Evolutionary conservation across 2,113 vertebrate species (phyloP), one percentile per base, ranked within the genome.

Genomic region (Sander lucioperca): DNA sequence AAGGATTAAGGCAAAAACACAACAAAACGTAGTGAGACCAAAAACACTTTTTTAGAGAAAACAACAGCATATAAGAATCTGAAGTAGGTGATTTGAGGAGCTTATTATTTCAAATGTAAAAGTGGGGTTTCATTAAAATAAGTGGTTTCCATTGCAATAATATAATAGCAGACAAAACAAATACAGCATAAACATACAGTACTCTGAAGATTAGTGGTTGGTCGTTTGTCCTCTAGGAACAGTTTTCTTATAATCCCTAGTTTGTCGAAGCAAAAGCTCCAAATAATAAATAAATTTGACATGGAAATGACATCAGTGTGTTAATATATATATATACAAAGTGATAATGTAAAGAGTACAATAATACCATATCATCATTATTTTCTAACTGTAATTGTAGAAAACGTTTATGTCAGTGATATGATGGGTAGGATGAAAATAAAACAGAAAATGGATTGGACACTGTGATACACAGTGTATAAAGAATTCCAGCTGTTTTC

Each of bases 1-100:
- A 21, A 64, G 86, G 89, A 93, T 94, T 93, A 94, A 62, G 14
- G 36, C 47, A 54, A 70, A 73, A 83, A 50, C 63, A 86, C 57
- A 87, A 81, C 43, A 63, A 79, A 78, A 85, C 73, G 25, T 73
- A 27, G 75, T 58, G 11, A 57, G 13, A 50, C 39, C 36, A 50
- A 50, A 53, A 69, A 70, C 50, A 70, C 18, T 30, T 14, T 33
- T 51, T 51, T 14, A 54, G 59, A 51, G 8, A 81, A 59, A 71
- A 70, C 69, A 84, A 39, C 36, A 53, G 18, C 80, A 76, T 77
- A 80, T 63, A 72, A 50, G 73, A 83, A 62, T 10, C 57, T 56
- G 79, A 81, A 77, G 69, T 75, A 68, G 75, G 51, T 82, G 65
- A 39, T 56, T 69, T 25, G 36, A 63, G 25, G 59, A 74, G 67